Evolutionary conservation across 2,888 invertebrate species (phyloP).

Genomic region (Neocrepidodera transversa): DNA sequence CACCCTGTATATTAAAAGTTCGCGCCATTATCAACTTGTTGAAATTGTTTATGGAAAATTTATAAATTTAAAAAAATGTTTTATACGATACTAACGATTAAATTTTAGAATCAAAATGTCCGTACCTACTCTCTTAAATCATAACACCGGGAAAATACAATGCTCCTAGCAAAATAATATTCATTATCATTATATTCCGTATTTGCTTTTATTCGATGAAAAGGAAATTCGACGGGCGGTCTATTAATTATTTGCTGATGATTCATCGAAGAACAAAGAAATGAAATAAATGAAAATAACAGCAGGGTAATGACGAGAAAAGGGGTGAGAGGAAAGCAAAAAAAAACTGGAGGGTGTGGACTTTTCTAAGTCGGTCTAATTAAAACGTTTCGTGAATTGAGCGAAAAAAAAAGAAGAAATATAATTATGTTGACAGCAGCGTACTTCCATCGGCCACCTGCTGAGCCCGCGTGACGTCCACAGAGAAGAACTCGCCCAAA

Average conservation of each 20-base stretch:
- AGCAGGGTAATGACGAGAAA: slow-evolving; percentile 23
- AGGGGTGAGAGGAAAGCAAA: slow-evolving; percentile 28
- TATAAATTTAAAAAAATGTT: no score
- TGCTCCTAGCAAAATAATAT: no score
- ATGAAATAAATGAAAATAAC: slow-evolving; percentile 34
- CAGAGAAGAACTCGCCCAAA: no score
- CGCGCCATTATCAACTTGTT: no score
- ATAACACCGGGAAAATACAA: no score
- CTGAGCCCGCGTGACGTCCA: slow-evolving; percentile 48
- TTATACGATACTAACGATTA: no score
- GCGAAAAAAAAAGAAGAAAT: slow-evolving; percentile 52
- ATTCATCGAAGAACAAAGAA: slow-evolving; percentile 39
- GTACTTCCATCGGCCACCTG: slow-evolving; percentile 56
- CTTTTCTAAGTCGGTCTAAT: slow-evolving; percentile 53
- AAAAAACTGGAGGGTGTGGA: slow-evolving; percentile 41
- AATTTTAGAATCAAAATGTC: no score
- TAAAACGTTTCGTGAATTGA: slow-evolving; percentile 53
- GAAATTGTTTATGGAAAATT: no score
- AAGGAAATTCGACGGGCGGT: slow-evolving; percentile 18
- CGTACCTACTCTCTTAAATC: no score
- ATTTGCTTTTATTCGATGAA: slow-evolving; percentile 4
- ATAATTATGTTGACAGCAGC: slow-evolving; percentile 56
- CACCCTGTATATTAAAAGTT: no score
- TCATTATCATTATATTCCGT: no score
- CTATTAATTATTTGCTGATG: slow-evolving; percentile 40